Evolutionary conservation across 2,113 vertebrate genomes (phyloP).

Genomic region (Paramisgurnus dabryanus): DNA sequence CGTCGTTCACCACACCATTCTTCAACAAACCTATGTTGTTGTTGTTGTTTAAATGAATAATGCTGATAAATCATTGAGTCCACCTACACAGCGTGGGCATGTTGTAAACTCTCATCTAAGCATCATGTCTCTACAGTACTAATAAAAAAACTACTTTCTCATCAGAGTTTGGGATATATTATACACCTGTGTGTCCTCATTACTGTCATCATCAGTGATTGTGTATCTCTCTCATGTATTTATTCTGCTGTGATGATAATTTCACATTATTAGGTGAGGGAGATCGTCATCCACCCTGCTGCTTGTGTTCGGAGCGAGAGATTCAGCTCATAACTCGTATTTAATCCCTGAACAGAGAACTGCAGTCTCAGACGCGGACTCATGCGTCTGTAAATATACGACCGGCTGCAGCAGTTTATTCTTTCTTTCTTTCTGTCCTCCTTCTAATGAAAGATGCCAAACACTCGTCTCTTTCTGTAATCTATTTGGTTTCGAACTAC

Average conservation of each 20-base stretch:
- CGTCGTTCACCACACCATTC: no score
- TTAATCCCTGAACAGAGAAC: not conserved
- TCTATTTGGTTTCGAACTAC: no score
- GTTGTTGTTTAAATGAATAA: conserved; percentile 14
- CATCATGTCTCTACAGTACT: conserved; percentile 8
- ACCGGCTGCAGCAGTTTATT: not conserved
- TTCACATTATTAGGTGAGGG: conserved; percentile 30
- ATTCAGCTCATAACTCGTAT: conserved; percentile 10
- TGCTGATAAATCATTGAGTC: not conserved
- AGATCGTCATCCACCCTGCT: conserved; percentile 1
- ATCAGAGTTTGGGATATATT: conserved; percentile 25
- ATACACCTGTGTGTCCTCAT: conserved; percentile 18
- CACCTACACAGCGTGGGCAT: conserved; percentile 23
- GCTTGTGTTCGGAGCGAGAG: not conserved
- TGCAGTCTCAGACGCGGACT: conserved; percentile 9
- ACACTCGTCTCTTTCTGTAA: no score
- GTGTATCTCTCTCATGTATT: conserved; percentile 5
- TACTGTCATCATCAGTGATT: conserved; percentile 18
- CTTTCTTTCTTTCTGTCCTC: not conserved
- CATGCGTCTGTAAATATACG: not conserved
- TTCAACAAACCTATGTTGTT: not conserved
- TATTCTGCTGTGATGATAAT: conserved; percentile 31
- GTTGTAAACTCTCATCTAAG: not conserved
- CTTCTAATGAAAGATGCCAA: not conserved
- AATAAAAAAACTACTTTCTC: conserved; percentile 35